Conservation (phyloP, 1,140 invertebrate genomes). For the Drosophila insularis region DNA sequence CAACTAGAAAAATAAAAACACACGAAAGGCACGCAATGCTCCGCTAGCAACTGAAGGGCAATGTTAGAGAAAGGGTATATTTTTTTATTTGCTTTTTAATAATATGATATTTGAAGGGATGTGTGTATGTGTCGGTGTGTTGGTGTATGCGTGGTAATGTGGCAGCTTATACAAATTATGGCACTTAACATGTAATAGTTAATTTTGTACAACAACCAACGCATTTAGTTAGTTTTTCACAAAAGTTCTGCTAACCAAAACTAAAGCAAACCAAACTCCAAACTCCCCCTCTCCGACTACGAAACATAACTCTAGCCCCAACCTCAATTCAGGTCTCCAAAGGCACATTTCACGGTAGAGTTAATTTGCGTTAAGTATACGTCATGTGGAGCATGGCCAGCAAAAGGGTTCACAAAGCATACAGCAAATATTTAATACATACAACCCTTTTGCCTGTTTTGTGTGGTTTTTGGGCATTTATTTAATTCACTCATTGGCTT, state of each 20-base stretch:
- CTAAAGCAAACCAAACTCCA: not conserved
- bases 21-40: conserved; percentile 12
- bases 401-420: conserved; percentile 12
- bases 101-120: conserved; percentile 6
- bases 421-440: not conserved
- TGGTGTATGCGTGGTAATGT: conserved; percentile 34
- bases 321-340: conserved; percentile 19
- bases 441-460: conserved; percentile 1
- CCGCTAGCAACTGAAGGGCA: not conserved
- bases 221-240: conserved; percentile 37
- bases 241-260: conserved; percentile 4
- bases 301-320: too few relatives aligned
- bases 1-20: not conserved
- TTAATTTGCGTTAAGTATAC: conserved; percentile 46
- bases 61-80: not conserved
- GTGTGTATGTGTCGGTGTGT: conserved; percentile 18
- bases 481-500: conserved; percentile 12
- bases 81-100: conserved; percentile 6
- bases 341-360: conserved; percentile 15
- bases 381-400: conserved; percentile 16
- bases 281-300: conserved; percentile 6
- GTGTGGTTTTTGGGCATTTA: conserved; percentile 19
- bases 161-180: conserved; percentile 45
- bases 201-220: conserved; percentile 42
- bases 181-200: conserved; percentile 51